phyloP scores from a whole-genome alignment of 2,113 vertebrate species.

The Aythya baeri region DNA sequence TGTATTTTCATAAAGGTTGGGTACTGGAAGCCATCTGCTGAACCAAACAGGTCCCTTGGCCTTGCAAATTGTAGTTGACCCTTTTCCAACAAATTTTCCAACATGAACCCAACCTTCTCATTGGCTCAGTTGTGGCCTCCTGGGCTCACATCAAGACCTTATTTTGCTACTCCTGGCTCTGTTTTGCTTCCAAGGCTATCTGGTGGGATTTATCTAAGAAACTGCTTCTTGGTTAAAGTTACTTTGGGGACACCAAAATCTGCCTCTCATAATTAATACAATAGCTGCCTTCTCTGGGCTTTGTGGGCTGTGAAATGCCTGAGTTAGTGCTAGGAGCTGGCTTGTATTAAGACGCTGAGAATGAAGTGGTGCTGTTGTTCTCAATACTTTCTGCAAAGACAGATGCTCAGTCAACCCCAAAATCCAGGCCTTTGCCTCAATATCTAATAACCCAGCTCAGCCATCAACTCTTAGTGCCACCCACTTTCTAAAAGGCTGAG shows the following conservation, averaged over 20 bases:
- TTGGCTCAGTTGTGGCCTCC: background rate
- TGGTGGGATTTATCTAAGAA: slow-evolving; percentile 21
- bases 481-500: background rate
- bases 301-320: slow-evolving; percentile 36
- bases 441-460: background rate
- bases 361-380: slow-evolving; percentile 43
- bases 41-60: background rate
- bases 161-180: background rate
- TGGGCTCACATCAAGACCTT: background rate
- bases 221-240: slow-evolving; percentile 7
- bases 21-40: background rate
- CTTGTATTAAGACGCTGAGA: background rate
- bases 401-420: slow-evolving; percentile 52
- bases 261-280: background rate
- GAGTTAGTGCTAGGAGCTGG: background rate
- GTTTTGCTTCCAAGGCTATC: slow-evolving; percentile 1
- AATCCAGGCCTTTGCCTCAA: slow-evolving; percentile 22
- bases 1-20: background rate
- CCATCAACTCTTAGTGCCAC: background rate
- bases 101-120: background rate
- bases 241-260: background rate
- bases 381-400: background rate
- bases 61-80: background rate
- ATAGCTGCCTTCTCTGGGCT: slow-evolving; percentile 52
- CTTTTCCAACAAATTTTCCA: background rate